phyloP scores from a whole-genome alignment of 2,113 vertebrate genomes.

The Ammodytes marinus region DNA sequence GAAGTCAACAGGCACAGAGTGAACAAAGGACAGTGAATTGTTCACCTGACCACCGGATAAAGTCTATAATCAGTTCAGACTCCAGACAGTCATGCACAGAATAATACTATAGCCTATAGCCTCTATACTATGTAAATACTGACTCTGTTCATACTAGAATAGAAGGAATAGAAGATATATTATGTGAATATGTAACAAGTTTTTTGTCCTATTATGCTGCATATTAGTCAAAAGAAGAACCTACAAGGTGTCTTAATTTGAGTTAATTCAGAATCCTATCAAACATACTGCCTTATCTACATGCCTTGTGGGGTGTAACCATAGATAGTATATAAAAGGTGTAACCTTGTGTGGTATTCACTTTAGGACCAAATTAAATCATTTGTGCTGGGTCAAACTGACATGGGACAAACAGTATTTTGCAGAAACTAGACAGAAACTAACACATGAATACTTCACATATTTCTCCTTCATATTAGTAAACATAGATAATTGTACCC shows the following conservation, averaged over 20 bases:
- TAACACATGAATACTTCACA: background rate
- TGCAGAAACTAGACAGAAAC: background rate
- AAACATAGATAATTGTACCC: too few relatives aligned
- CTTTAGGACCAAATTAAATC: too few relatives aligned
- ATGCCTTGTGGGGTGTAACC: background rate
- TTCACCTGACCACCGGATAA: conserved; percentile 32
- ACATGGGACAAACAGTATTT: background rate
- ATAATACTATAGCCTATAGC: too few relatives aligned
- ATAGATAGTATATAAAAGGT: too few relatives aligned
- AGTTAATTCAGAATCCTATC: background rate
- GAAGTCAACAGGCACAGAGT: conserved; percentile 1
- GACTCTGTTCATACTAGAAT: too few relatives aligned
- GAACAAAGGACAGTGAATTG: conserved; percentile 1
- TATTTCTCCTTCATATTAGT: background rate
- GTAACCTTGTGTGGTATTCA: background rate
- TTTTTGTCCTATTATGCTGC: too few relatives aligned
- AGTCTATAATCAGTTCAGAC: conserved; percentile 15
- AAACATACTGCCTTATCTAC: background rate
- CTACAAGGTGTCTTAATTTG: too few relatives aligned
- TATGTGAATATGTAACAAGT: too few relatives aligned
- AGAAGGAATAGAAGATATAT: too few relatives aligned
- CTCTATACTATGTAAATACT: too few relatives aligned
- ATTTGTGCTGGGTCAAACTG: background rate
- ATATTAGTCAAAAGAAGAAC: too few relatives aligned
- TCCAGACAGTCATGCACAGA: background rate